A percentile compares a stretch with the other conserved stretches of the same genome.
Evolutionary conservation across 2,797 vertebrate genomes (phyloP).

Genomic region (Cyprinodon diabolis): DNA sequence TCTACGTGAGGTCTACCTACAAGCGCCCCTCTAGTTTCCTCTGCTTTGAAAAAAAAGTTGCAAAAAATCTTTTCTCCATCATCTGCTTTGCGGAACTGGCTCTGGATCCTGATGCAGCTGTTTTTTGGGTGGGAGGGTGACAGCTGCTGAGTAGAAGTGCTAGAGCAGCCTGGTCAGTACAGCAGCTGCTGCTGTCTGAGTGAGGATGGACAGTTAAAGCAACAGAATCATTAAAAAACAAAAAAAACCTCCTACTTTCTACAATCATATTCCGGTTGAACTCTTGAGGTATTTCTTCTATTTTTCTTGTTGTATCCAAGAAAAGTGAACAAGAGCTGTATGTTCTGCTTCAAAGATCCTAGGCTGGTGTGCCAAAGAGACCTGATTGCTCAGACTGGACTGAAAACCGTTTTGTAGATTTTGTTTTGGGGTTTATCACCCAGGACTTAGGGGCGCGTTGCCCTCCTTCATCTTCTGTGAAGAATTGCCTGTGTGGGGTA

Average conservation of each 20-base stretch:
- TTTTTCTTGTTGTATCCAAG: conserved; percentile 64
- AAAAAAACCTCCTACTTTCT: conserved; percentile 28
- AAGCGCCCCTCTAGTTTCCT: not conserved
- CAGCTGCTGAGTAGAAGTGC: conserved; percentile 72
- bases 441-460: conserved; percentile 52
- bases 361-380: conserved; percentile 78
- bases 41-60: conserved; percentile 38
- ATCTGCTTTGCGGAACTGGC: conserved; percentile 53
- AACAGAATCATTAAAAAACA: conserved; percentile 44
- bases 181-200: conserved; percentile 71
- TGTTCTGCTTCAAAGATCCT: conserved; percentile 48
- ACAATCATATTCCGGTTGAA: conserved; percentile 71
- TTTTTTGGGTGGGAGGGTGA: conserved; percentile 56
- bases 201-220: conserved; percentile 38
- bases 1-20: conserved; percentile 83
- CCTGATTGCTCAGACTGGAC: conserved; percentile 74
- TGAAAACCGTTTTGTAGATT: conserved; percentile 40
- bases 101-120: conserved; percentile 68
- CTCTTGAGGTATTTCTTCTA: conserved; percentile 61
- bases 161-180: conserved; percentile 68
- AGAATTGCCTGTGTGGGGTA: conserved; percentile 85
- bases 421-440: conserved; percentile 54
- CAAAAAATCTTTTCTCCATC: conserved; percentile 69
- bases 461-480: conserved; percentile 92
- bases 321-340: conserved; percentile 44